Evolutionary conservation across 2,113 vertebrate species (phyloP), one percentile per base, ranked within the genome.

Genomic region (Formicarius rufipectus): DNA sequence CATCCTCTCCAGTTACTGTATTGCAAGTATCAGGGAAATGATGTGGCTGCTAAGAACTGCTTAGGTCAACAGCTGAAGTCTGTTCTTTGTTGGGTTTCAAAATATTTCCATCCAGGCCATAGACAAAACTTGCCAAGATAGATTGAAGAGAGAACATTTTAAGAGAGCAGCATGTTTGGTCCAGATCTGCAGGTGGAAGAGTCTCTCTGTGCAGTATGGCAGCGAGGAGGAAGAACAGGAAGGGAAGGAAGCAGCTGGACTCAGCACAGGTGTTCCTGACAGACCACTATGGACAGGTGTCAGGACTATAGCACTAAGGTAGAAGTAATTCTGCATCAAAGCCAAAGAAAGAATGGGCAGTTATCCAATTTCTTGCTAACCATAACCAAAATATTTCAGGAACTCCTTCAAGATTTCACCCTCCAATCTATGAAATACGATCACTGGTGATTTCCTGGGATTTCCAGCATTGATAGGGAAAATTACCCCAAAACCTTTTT

Each of bases 1-100:
- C 0, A 0, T 90, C 68, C 78, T 90, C 85, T 80, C 75, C 0
- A 0, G 62, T 60, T 60, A 79, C 42, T 22, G 39, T 39, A 58
- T 20, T 37, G 1, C 42, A 28, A 84, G 27, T 21, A 28, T 59
- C 47, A 12, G 93, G 84, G 71, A 94, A 95, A 88, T 83, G 4
- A 83, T 58, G 87, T 45, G 9, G 62, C 31, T 91, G 71, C 82
- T 7, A 42, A 82, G 74, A 83, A 58, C 53, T 73, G 85, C 94
- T 91, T 90, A 85, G 84, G 90, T 85, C 85, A 91, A 73, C 87
- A 73, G 84, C 66, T 76, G 88, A 93, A 91, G 76, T 76, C 67
- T 83, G 87, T 31, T 82, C 44, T 72, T 79, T 47, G 47, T 1
- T 49, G 47, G n/a, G 12, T 39, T 96, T 89, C 87, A 20, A 56